phyloP scores from a whole-genome alignment of 1,140 invertebrate species.

The Drosophila orosa region DNA sequence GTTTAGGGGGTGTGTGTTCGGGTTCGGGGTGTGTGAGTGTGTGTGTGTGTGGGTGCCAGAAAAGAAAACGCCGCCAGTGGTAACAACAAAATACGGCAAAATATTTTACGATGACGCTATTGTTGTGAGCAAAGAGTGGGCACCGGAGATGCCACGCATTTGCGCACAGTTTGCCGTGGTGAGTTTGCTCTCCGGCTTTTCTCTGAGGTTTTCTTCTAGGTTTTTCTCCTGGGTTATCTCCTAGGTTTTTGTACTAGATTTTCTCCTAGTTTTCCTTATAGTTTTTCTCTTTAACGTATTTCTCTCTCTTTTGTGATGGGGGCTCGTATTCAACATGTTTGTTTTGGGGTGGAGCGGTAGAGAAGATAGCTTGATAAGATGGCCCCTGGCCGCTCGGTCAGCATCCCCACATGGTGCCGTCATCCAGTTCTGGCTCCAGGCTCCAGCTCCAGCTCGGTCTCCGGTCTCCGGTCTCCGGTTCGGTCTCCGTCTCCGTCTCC shows the following conservation, averaged over 20 bases:
- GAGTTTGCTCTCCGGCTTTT: slow-evolving; percentile 44
- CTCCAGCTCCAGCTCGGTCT: slow-evolving; percentile 20
- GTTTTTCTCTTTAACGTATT: neutral
- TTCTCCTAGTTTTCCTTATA: neutral
- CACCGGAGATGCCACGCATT: slow-evolving; percentile 34
- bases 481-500: slow-evolving; percentile 13
- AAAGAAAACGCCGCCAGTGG: slow-evolving; percentile 55
- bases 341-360: slow-evolving; percentile 40
- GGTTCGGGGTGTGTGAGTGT: neutral
- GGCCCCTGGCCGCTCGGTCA: slow-evolving; percentile 47
- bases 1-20: neutral
- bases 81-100: slow-evolving; percentile 77
- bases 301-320: slow-evolving; percentile 1
- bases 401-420: slow-evolving; percentile 65
- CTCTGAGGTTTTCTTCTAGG: slow-evolving; percentile 7
- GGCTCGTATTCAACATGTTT: slow-evolving; percentile 75
- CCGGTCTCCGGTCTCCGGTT: slow-evolving; percentile 29
- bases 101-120: slow-evolving; percentile 78
- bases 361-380: slow-evolving; percentile 57
- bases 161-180: slow-evolving; percentile 62
- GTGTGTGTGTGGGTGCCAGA: slow-evolving; percentile 20
- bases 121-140: slow-evolving; percentile 54
- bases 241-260: neutral
- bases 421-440: slow-evolving; percentile 37
- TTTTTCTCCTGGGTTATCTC: neutral